Evolutionary conservation across 2,797 vertebrate species (phyloP).

Genomic region (Euthynnus affinis): DNA sequence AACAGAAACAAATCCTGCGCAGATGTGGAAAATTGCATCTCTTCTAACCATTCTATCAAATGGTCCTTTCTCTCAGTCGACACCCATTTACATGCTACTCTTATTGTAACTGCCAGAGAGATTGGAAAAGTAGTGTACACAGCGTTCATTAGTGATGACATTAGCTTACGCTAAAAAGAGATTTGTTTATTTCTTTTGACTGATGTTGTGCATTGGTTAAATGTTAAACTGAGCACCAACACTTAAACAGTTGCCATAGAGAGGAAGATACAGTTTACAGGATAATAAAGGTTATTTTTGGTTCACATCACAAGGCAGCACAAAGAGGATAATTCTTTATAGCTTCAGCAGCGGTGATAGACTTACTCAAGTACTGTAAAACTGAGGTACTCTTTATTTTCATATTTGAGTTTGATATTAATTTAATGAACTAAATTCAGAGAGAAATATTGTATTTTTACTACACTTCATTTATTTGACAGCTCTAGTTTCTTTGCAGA

Average conservation of each 20-base stretch:
- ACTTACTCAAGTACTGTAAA: neutral
- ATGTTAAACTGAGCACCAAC: slow-evolving; percentile 29
- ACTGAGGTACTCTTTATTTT: neutral
- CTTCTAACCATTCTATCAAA: slow-evolving; percentile 20
- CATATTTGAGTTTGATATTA: slow-evolving; percentile 10
- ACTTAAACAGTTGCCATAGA: slow-evolving; percentile 51
- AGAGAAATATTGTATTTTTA: neutral
- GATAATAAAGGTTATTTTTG: slow-evolving; percentile 55
- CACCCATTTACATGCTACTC: slow-evolving; percentile 13
- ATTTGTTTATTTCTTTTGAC: slow-evolving; percentile 70
- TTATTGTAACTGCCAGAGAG: slow-evolving; percentile 20
- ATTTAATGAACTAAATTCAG: neutral
- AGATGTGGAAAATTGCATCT: slow-evolving; percentile 36
- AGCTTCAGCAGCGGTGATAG: slow-evolving; percentile 11
- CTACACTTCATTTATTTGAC: neutral
- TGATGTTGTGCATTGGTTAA: slow-evolving; percentile 46
- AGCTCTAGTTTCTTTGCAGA: neutral
- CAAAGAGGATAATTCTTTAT: neutral
- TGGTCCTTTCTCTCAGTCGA: neutral
- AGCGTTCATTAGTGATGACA: slow-evolving; percentile 48
- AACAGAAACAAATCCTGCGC: slow-evolving; percentile 47
- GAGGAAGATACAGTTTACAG: slow-evolving; percentile 47
- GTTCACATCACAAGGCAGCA: slow-evolving; percentile 15
- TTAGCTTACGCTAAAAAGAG: slow-evolving; percentile 60
- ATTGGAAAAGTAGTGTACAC: slow-evolving; percentile 43